phyloP scores from a whole-genome alignment of 2,797 vertebrate genomes.

The Esox lucius region DNA sequence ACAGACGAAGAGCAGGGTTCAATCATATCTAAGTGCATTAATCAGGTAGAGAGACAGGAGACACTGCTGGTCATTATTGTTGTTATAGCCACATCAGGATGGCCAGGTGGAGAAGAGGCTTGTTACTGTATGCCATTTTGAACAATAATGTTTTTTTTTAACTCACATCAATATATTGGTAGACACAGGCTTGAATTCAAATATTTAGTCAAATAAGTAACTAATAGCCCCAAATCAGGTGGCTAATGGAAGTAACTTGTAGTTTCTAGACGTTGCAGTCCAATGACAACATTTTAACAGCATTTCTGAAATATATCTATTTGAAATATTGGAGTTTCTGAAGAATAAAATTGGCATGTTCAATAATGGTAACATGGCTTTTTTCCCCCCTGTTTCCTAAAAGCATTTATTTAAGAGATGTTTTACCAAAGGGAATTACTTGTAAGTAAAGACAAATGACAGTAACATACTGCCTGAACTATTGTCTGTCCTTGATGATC shows the following conservation, averaged over 20 bases:
- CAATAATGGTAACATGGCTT: no score
- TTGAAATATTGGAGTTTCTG: no score
- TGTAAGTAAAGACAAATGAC: not conserved
- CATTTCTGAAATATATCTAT: no score
- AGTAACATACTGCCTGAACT: not conserved
- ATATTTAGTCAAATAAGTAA: not conserved
- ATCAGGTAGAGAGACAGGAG: conserved; percentile 30
- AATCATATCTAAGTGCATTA: conserved; percentile 34
- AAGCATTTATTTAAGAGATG: no score
- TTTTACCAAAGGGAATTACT: not conserved
- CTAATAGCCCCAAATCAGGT: no score
- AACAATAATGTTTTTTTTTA: not conserved
- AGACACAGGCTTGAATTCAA: not conserved
- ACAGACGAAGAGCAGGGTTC: conserved; percentile 38
- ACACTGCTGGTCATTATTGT: conserved; percentile 16
- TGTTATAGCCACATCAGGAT: not conserved
- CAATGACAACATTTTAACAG: no score
- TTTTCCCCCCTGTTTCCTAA: no score
- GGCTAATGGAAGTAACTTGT: no score
- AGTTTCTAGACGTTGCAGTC: no score
- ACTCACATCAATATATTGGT: not conserved
- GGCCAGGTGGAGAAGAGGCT: conserved; percentile 13
- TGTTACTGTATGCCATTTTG: not conserved
- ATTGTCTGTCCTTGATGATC: not conserved
- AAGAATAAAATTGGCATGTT: no score